Base-by-base conservation (phyloP, 1,140 invertebrate genomes). In the Caenorhabditis tropicalis region DNA sequence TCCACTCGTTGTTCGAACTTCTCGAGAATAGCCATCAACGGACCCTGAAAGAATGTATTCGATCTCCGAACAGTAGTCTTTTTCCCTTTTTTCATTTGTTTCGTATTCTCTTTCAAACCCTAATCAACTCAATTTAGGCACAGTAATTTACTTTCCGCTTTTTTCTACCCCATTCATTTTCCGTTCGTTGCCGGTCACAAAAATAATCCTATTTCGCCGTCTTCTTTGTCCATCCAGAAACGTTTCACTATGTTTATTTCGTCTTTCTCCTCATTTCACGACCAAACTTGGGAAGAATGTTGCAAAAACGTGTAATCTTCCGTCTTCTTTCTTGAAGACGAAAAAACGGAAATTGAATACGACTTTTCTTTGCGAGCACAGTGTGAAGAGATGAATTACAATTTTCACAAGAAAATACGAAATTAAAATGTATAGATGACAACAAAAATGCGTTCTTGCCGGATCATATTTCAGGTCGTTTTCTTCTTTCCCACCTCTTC, bases 1-100 rank as follows among this genome's bases (percentile, higher is more conserved):
- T 87, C 83, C 33, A 87, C 86, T 43, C 86, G 84, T 31, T 86
- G 83, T 82, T 87, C 86, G 43, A 87, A 87, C 56, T 87, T 87
- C 31, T 85, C 70, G 24, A 87, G 80, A 39, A 86, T 84, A 0
- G 85, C 74, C 85, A 87, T 83, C 74, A 87, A 80, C 12, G 86
- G 83, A 51, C 39, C 65, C 86, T 87, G 74, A 80, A 87, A 87
- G 2, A 39, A 19, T n/a, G 16, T 49, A 51, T 33, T 81, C 46
- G 46, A 80, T 36, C 43, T 80, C 29, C 9, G 79, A 53, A 80
- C 46, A 58, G 53, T 27, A 15, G 5, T 58, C 19, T 33, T 33
- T 31, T 9, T 56, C 19, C 53, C 6, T 29, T 65, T 65, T 60
- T 27, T 10, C 9, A 56, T 56, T 27, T 27, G 21, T 27, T 56